Percentiles rank a stretch among this genome's conserved stretches.
Conservation (phyloP, 2,797 vertebrate genomes). For the Cyclopterus lumpus region DNA sequence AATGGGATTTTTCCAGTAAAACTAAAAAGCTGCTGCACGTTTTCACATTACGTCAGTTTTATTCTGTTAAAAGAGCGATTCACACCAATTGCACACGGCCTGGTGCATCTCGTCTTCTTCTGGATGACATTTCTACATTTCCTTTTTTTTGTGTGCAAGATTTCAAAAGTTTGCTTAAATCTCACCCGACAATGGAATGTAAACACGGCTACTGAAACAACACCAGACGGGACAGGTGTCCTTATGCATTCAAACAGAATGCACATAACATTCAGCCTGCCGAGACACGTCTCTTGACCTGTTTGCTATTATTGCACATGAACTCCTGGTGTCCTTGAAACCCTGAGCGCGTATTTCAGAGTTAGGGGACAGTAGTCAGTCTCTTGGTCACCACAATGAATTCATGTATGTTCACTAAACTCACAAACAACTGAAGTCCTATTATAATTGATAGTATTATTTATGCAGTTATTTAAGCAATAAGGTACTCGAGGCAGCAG, state of each 20-base stretch:
- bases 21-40: background rate
- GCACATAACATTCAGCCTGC: background rate
- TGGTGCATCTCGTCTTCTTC: no score
- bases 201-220: background rate
- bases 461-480: no score
- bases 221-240: background rate
- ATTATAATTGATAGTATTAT: background rate
- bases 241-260: background rate
- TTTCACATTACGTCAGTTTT: background rate
- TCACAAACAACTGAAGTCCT: background rate
- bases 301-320: slow-evolving; percentile 16
- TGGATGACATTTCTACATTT: no score
- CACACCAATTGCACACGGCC: no score
- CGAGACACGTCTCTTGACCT: no score
- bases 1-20: background rate
- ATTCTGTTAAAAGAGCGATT: background rate
- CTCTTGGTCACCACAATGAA: background rate
- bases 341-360: no score
- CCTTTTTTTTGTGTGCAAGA: no score
- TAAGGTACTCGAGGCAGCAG: no score
- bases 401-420: background rate
- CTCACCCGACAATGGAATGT: no score
- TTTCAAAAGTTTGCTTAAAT: no score
- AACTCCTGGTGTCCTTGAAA: slow-evolving; percentile 31
- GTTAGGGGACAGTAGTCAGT: background rate